phyloP scores from a whole-genome alignment of 2,113 vertebrate species.

The Crotalus tigris region DNA sequence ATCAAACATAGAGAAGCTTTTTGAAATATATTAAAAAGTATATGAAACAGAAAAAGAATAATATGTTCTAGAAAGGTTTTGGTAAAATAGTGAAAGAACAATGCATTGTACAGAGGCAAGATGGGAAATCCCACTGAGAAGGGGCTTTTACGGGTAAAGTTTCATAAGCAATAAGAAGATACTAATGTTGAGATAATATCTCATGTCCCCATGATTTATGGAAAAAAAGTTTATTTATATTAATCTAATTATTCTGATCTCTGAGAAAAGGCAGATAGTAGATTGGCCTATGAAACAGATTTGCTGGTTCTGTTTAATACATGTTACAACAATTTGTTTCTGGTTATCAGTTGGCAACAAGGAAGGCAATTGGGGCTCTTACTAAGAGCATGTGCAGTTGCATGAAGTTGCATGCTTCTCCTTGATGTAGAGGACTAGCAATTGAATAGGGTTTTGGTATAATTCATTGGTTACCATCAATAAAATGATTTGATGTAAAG shows the following conservation, averaged over 20 bases:
- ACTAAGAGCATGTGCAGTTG: neutral
- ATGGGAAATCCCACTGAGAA: neutral
- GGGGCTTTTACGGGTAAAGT: neutral
- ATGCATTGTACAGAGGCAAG: neutral
- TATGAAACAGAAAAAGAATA: neutral
- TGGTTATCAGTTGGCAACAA: neutral
- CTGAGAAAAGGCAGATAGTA: neutral
- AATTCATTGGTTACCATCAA: neutral
- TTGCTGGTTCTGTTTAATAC: neutral
- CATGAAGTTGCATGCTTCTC: neutral
- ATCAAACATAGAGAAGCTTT: neutral
- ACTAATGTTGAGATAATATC: neutral
- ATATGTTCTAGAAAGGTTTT: neutral
- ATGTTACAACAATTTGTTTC: neutral
- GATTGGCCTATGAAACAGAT: neutral
- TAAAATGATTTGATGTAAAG: neutral
- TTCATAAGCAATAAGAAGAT: neutral
- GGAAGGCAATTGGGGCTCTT: neutral
- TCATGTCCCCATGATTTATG: neutral
- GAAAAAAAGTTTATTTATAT: neutral
- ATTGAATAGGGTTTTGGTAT: neutral
- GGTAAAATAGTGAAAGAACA: neutral
- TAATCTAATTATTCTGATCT: neutral
- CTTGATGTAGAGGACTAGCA: neutral
- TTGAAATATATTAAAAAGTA: neutral